phyloP scores from a whole-genome alignment of 1,140 invertebrate genomes.

The Zophobas morio region DNA sequence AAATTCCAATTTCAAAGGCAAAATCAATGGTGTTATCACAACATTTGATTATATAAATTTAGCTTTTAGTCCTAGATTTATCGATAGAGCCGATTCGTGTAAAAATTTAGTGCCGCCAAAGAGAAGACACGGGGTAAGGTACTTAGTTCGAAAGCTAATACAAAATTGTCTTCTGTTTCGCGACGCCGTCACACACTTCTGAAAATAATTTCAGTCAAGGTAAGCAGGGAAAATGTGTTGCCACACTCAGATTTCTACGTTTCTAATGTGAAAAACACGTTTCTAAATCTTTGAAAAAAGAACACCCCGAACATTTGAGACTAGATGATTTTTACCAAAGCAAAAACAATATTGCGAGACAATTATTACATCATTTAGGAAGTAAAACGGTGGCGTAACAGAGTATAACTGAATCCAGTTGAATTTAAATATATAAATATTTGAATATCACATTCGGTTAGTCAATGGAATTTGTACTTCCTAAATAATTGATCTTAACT shows the following conservation, averaged over 20 bases:
- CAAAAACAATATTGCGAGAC: constrained; percentile 28
- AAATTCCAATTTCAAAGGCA: constrained; percentile 22
- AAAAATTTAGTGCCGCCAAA: background rate
- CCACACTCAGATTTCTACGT: background rate
- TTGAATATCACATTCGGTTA: constrained; percentile 51
- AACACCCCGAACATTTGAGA: constrained; percentile 33
- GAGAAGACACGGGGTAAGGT: background rate
- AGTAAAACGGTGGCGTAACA: constrained; percentile 20
- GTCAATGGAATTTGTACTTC: constrained; percentile 48
- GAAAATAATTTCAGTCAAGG: background rate
- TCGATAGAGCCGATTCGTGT: too few species aligned
- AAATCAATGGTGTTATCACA: constrained; percentile 41
- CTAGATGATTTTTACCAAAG: constrained; percentile 35
- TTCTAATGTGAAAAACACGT: background rate
- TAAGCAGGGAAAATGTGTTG: too few species aligned
- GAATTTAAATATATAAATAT: constrained; percentile 44
- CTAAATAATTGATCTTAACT: constrained; percentile 44
- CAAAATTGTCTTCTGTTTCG: background rate
- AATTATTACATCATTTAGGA: constrained; percentile 39
- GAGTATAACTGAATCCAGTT: constrained; percentile 21
- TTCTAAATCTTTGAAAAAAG: background rate
- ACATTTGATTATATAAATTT: constrained; percentile 30
- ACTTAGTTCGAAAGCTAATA: too few species aligned
- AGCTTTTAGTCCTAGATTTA: background rate
- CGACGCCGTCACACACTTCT: background rate